Percentiles rank a stretch among this genome's conserved stretches.
Evolutionary conservation across 1,140 invertebrate species (phyloP).

Genomic region (Neocloeon triangulifer): DNA sequence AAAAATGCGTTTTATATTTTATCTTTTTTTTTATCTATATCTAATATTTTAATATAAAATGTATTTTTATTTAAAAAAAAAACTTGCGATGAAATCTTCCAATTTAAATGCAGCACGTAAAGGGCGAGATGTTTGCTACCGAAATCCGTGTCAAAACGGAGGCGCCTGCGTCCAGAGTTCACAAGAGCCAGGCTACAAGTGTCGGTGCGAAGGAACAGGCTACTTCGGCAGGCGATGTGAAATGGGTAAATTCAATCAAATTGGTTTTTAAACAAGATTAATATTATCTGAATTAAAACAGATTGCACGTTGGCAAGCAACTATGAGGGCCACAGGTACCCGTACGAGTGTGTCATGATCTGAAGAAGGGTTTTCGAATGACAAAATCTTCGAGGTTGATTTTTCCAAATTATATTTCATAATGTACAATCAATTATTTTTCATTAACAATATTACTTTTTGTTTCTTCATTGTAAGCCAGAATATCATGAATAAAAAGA

Average conservation of each 20-base stretch:
- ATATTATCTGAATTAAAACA: not conserved
- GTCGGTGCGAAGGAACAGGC: slow-evolving; percentile 46
- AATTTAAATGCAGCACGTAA: no score
- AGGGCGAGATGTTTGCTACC: slow-evolving; percentile 30
- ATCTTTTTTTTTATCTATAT: no score
- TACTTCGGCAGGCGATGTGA: slow-evolving; percentile 42
- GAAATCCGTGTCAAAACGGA: slow-evolving; percentile 32
- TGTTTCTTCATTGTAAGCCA: no score
- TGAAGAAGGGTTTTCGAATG: slow-evolving; percentile 15
- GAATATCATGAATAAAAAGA: no score
- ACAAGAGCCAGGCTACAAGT: slow-evolving; percentile 37
- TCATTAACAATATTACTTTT: no score
- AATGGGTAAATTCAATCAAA: slow-evolving; percentile 21
- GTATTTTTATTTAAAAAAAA: no score
- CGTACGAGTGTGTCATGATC: slow-evolving; percentile 44
- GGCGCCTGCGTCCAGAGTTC: slow-evolving; percentile 44
- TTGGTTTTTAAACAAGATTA: slow-evolving; percentile 5
- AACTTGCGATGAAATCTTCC: no score
- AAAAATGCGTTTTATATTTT: no score
- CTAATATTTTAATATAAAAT: no score
- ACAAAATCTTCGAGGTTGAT: not conserved
- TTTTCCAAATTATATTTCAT: no score
- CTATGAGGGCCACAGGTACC: slow-evolving; percentile 24
- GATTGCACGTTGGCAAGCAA: slow-evolving; percentile 30
- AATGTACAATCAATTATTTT: no score